A percentile compares a stretch with the other conserved stretches of the same genome.
Conservation (phyloP, 2,797 vertebrate species). For the Rhabdomys pumilio region DNA sequence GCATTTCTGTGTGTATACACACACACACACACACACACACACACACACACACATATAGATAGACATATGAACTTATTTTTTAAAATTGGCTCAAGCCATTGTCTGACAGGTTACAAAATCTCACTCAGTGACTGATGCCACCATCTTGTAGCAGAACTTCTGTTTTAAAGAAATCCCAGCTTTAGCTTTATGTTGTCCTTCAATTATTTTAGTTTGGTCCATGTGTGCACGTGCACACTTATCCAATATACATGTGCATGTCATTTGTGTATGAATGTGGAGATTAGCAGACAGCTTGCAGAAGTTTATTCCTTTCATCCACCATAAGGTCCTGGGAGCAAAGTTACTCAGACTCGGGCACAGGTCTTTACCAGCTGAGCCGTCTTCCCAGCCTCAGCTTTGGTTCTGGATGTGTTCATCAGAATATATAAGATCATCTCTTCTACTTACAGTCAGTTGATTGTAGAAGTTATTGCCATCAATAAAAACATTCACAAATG, state of each 20-base stretch:
- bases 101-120: not conserved
- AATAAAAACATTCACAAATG: not conserved
- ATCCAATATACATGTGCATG: not conserved
- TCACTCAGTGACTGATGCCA: not conserved
- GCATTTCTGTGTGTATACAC: not conserved
- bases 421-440: not conserved
- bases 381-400: not conserved
- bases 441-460: slow-evolving; percentile 30
- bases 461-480: not conserved
- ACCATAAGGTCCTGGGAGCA: not conserved
- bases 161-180: not conserved
- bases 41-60: not conserved
- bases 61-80: not conserved
- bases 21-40: too few species aligned
- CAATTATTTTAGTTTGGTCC: not conserved
- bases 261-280: not conserved
- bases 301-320: not conserved
- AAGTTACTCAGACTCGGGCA: not conserved
- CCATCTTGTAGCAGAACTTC: not conserved
- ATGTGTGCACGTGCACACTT: not conserved
- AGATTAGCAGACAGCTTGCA: not conserved
- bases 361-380: not conserved
- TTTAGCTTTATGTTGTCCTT: not conserved
- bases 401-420: not conserved
- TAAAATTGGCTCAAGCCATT: not conserved